Evolutionary conservation across 2,888 invertebrate species (phyloP).

Genomic region (Escarpia spicata): DNA sequence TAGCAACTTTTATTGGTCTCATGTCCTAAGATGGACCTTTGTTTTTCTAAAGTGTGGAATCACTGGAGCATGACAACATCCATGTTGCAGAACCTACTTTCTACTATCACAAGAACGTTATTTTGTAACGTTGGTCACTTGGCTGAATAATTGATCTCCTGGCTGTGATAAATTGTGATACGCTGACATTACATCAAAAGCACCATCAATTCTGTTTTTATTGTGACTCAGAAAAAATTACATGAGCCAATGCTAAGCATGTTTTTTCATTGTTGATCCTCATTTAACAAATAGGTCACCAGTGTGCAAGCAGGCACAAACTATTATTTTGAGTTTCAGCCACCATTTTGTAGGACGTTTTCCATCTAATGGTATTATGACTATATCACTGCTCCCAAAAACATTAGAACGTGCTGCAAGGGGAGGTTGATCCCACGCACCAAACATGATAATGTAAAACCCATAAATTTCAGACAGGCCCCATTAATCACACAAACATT

Average conservation of each 20-base stretch:
- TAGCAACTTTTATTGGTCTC: neutral
- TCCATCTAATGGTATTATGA: neutral
- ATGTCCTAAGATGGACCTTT: neutral
- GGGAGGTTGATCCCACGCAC: neutral
- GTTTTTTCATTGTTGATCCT: neutral
- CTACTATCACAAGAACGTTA: neutral
- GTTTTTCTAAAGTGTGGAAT: neutral
- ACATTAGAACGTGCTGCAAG: neutral
- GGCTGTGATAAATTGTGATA: neutral
- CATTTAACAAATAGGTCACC: neutral
- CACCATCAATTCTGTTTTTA: neutral
- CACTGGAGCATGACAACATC: neutral
- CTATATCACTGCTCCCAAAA: neutral
- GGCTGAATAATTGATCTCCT: neutral
- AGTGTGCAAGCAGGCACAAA: neutral
- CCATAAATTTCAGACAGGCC: neutral
- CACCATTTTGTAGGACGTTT: neutral
- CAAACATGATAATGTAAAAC: neutral
- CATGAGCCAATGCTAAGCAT: neutral
- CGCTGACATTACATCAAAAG: neutral
- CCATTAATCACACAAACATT: neutral
- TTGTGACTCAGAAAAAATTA: neutral
- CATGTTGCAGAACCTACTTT: neutral
- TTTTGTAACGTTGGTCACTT: neutral
- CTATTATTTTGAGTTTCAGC: neutral